Percentiles rank a stretch among this genome's conserved stretches.
Evolutionary conservation across 2,888 invertebrate species (phyloP).

Genomic region (Celastrina argiolus): DNA sequence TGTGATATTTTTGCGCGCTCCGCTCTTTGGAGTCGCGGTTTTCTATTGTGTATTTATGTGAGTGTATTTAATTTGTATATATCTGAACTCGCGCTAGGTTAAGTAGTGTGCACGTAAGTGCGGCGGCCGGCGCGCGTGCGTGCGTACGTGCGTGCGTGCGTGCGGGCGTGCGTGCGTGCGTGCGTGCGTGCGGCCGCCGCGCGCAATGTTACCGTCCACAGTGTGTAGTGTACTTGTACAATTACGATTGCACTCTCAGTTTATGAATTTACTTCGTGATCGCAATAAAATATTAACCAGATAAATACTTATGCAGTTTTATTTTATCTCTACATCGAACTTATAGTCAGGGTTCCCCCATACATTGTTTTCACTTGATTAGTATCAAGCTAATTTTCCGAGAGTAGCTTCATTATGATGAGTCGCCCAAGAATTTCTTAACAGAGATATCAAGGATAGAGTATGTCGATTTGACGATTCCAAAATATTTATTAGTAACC

Average conservation of each 20-base stretch:
- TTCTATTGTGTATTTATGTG: constrained; percentile 17
- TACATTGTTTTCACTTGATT: no score
- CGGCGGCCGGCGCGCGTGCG: constrained; percentile 20
- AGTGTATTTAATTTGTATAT: constrained; percentile 29
- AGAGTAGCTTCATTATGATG: no score
- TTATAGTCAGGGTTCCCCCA: no score
- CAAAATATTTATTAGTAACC: no score
- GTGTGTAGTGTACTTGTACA: constrained; percentile 30
- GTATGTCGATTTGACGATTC: no score
- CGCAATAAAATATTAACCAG: constrained; percentile 30
- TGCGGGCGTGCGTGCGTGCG: background rate
- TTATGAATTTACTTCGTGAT: constrained; percentile 29
- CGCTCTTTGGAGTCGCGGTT: constrained; percentile 25
- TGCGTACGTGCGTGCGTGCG: background rate
- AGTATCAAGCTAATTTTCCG: no score
- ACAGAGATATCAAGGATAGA: no score
- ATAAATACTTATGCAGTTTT: background rate
- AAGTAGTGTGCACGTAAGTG: constrained; percentile 32
- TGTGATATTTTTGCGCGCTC: constrained; percentile 22
- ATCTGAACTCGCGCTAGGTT: constrained; percentile 30
- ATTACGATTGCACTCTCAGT: constrained; percentile 31
- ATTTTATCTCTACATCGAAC: background rate
- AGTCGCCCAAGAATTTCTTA: no score
- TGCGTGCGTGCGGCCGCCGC: constrained; percentile 25
- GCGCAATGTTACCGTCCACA: constrained; percentile 43